These are phyloP conservation scores for Drosophila malerkotliana DNA, from an alignment of 1,140 invertebrate species.

Conservation along the genomic window DNA sequence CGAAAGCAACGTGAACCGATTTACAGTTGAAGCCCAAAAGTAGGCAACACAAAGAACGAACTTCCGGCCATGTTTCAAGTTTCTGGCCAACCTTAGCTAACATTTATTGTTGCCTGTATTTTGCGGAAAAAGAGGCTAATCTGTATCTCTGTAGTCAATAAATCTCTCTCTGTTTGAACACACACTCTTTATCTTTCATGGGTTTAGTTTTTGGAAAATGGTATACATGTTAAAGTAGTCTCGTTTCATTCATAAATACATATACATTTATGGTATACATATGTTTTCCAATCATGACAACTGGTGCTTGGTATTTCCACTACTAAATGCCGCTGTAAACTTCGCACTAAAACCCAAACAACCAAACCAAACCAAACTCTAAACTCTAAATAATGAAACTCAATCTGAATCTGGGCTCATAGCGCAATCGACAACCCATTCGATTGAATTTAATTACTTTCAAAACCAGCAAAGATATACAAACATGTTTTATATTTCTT, in stretches of 20 bases:
- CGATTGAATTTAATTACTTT: conserved; percentile 52
- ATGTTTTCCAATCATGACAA: conserved; percentile 51
- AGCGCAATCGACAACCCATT: conserved; percentile 59
- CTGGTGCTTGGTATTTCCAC: conserved; percentile 75
- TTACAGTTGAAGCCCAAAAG: conserved; percentile 38
- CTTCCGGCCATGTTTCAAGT: conserved; percentile 11
- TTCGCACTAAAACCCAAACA: conserved; percentile 74
- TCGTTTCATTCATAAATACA: conserved; percentile 37
- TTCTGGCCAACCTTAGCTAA: conserved; percentile 5
- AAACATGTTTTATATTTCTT: conserved; percentile 70
- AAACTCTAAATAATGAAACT: conserved; percentile 35
- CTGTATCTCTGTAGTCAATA: conserved; percentile 32
- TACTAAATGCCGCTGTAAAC: conserved; percentile 78
- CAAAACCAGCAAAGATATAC: conserved; percentile 51
- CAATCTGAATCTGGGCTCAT: conserved; percentile 59
- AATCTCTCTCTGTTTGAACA: conserved; percentile 26
- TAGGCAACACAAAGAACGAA: conserved; percentile 36
- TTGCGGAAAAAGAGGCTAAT: conserved; percentile 12
- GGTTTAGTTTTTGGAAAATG: conserved; percentile 31
- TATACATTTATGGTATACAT: conserved; percentile 11
- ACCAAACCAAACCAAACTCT: conserved; percentile 19
- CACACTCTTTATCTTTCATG: conserved; percentile 32
- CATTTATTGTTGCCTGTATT: conserved; percentile 15
- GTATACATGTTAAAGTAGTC: conserved; percentile 24
- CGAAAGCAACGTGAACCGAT: neutral